phyloP scores from a whole-genome alignment of 2,113 vertebrate species.

The Enhydra lutris region DNA sequence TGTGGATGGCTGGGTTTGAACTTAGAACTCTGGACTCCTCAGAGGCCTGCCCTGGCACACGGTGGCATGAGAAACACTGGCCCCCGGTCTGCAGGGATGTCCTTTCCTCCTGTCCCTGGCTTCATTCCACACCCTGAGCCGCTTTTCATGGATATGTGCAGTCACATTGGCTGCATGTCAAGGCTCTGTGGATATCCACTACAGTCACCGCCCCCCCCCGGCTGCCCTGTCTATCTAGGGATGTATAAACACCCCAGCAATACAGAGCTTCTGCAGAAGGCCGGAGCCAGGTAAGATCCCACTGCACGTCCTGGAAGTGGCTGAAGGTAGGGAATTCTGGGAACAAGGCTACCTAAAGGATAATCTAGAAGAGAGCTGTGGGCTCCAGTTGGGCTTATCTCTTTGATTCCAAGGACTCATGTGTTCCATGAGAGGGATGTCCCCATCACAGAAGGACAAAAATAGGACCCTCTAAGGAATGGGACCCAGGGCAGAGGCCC shows the following conservation, averaged over 20 bases:
- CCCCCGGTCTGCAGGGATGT: not conserved
- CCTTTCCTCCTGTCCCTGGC: not conserved
- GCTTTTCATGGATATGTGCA: not conserved
- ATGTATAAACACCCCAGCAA: not conserved
- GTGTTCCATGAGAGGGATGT: not conserved
- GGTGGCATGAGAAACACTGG: too few species aligned
- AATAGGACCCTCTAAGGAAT: not conserved
- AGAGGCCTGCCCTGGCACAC: not conserved
- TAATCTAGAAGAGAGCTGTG: not conserved
- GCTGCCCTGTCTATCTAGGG: not conserved
- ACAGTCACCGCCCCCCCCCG: not conserved
- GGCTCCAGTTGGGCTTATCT: not conserved
- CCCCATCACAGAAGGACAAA: not conserved
- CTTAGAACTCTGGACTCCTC: not conserved
- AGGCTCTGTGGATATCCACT: not conserved
- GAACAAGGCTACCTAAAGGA: not conserved
- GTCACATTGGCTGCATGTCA: not conserved
- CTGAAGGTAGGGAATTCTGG: not conserved
- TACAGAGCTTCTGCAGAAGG: not conserved
- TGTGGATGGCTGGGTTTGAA: not conserved
- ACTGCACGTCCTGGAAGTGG: not conserved
- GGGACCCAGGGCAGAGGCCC: not conserved
- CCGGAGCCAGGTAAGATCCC: not conserved
- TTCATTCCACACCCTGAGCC: not conserved
- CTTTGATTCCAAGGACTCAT: not conserved